Percentiles rank a stretch among this genome's conserved stretches.
Conservation (phyloP, 2,113 vertebrate species). For the Ceyx cyanopectus region DNA sequence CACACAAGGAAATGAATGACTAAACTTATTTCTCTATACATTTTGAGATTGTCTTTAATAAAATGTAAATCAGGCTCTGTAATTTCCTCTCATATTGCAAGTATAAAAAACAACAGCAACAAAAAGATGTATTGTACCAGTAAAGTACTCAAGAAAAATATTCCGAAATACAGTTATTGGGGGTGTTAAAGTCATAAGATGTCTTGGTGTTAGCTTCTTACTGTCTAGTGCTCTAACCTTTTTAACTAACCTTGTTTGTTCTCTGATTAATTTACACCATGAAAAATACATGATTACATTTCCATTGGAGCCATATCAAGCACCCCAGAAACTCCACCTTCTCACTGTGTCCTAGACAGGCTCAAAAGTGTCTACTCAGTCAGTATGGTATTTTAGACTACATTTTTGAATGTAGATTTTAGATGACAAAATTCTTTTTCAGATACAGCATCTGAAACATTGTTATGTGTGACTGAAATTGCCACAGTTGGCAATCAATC, state of each 20-base stretch:
- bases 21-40: neutral
- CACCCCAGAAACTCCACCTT: neutral
- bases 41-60: neutral
- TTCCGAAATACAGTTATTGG: neutral
- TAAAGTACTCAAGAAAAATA: neutral
- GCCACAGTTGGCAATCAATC: neutral
- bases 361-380: constrained; percentile 5
- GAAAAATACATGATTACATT: neutral
- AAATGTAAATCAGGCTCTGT: neutral
- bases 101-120: neutral
- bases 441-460: neutral
- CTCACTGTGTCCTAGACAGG: neutral
- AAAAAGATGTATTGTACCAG: neutral
- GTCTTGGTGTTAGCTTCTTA: neutral
- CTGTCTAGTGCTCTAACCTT: neutral
- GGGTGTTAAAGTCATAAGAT: neutral
- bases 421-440: neutral
- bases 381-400: neutral
- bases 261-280: neutral
- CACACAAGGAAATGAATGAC: neutral
- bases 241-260: neutral
- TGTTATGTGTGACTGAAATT: neutral
- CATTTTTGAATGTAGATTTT: neutral
- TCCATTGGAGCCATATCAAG: neutral
- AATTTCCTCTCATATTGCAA: neutral